These are phyloP conservation scores for Motacilla alba DNA, from an alignment of 2,113 vertebrate species.

Conservation along the genomic window DNA sequence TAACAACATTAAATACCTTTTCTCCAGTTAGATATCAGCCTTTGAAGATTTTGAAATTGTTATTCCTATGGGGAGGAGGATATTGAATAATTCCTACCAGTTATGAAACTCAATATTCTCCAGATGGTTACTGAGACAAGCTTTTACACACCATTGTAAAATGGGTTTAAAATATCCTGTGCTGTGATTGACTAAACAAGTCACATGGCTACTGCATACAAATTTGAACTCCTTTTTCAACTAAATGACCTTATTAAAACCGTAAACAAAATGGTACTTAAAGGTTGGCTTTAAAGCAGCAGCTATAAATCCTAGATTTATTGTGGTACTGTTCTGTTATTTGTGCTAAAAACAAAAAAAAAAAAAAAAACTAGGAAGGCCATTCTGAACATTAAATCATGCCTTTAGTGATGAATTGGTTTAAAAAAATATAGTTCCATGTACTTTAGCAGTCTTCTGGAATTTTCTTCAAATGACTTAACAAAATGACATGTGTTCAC, in stretches of 20 bases:
- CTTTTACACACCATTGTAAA: constrained; percentile 63
- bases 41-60: constrained; percentile 64
- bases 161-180: constrained; percentile 54
- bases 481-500: background rate
- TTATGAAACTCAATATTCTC: constrained; percentile 71
- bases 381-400: background rate
- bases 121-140: constrained; percentile 63
- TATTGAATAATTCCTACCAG: constrained; percentile 70
- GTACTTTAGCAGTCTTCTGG: background rate
- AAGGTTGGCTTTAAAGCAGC: constrained; percentile 16
- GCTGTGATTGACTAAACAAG: constrained; percentile 62
- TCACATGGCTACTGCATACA: constrained; percentile 57
- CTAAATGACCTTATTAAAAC: constrained; percentile 49
- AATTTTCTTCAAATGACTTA: background rate
- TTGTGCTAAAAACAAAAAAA: background rate
- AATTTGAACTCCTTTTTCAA: constrained; percentile 50
- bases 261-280: constrained; percentile 48
- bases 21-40: constrained; percentile 42
- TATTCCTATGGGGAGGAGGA: constrained; percentile 56
- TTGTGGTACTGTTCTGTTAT: background rate
- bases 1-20: constrained; percentile 54
- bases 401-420: background rate
- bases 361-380: background rate
- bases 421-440: background rate
- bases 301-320: constrained; percentile 39